Evolutionary conservation across 2,888 invertebrate species (phyloP).

Genomic region (Aethes cnicana): DNA sequence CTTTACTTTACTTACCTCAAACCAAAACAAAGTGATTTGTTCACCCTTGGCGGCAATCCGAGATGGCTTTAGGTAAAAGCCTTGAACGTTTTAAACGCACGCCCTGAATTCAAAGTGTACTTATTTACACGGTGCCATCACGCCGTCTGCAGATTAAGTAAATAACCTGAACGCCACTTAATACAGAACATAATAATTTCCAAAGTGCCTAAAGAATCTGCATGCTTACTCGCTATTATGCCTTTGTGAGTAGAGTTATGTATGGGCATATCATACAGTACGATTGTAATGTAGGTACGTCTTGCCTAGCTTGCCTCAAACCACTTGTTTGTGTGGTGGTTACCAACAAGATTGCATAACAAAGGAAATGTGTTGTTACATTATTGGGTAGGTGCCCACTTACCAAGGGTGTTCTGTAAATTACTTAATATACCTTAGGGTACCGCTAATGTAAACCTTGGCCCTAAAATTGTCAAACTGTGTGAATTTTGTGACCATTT

Average conservation of each 20-base stretch:
- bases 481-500: no score
- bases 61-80: constrained; percentile 5
- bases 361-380: constrained; percentile 15
- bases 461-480: no score
- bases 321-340: constrained; percentile 22
- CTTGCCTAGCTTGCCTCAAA: constrained; percentile 4
- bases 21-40: constrained; percentile 37
- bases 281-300: no score
- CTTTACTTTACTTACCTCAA: constrained; percentile 42
- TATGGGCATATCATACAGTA: not conserved
- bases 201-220: no score
- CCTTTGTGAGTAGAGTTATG: not conserved
- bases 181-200: no score
- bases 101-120: no score
- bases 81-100: no score
- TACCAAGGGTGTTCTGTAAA: constrained; percentile 4
- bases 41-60: constrained; percentile 1
- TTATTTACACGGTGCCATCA: no score
- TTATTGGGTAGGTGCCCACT: constrained; percentile 5
- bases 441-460: no score
- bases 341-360: constrained; percentile 16
- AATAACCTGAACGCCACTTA: no score
- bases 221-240: no score
- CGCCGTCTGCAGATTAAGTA: no score
- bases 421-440: constrained; percentile 3